These are phyloP conservation scores for Crotalus tigris DNA, from an alignment of 2,113 vertebrate genomes.

Conservation along the genomic window DNA sequence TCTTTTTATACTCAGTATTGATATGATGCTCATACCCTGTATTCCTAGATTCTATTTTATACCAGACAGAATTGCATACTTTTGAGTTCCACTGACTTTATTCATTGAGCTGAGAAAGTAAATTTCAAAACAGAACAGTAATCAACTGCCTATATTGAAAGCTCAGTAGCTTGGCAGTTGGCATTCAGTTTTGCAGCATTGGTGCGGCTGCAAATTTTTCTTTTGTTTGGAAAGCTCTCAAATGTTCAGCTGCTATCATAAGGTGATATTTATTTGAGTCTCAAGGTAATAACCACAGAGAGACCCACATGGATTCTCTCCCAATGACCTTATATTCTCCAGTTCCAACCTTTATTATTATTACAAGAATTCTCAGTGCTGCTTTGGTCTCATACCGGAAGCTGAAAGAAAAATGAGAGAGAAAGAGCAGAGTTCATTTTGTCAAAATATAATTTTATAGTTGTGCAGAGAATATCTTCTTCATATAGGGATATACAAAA, in stretches of 20 bases:
- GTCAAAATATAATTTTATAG: background rate
- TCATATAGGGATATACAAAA: background rate
- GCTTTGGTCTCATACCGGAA: background rate
- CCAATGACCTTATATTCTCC: conserved; percentile 27
- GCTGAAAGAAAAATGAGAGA: background rate
- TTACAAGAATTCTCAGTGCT: conserved; percentile 20
- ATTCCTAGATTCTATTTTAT: background rate
- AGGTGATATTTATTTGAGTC: conserved; percentile 1
- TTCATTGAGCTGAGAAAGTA: background rate
- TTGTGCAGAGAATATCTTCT: background rate
- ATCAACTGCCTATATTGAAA: background rate
- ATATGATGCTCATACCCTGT: background rate
- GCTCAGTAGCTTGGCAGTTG: conserved; percentile 7
- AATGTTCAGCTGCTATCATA: background rate
- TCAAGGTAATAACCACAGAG: conserved; percentile 8
- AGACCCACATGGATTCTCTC: background rate
- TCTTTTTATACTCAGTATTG: background rate
- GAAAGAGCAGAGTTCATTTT: background rate
- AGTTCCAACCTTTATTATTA: conserved; percentile 13
- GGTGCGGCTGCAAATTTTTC: background rate
- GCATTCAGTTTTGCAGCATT: conserved; percentile 5
- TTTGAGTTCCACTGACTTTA: background rate
- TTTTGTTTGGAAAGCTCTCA: conserved; percentile 2
- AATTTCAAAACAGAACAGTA: background rate
- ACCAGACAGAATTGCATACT: background rate